phyloP scores from a whole-genome alignment of 2,797 vertebrate species.

The Aotus griseimembra region DNA sequence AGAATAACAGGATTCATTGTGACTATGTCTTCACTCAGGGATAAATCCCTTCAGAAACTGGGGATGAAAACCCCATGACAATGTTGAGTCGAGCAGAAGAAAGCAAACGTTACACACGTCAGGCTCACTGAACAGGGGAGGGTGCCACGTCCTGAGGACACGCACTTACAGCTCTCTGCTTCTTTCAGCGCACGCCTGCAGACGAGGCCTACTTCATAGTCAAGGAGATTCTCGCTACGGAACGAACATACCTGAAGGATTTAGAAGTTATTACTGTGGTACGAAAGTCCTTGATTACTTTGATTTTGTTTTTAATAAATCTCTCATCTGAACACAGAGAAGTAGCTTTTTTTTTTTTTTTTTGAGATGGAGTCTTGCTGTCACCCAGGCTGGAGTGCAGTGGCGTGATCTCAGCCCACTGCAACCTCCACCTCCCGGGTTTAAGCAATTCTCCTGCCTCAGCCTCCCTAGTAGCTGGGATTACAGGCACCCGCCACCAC shows the following conservation, averaged over 20 bases:
- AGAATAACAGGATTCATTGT: not conserved
- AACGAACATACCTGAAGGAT: slow-evolving; percentile 97
- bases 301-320: not conserved
- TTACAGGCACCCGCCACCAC: too few relatives aligned
- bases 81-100: not conserved
- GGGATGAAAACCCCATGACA: not conserved
- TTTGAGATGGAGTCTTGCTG: too few relatives aligned
- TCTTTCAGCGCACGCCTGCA: slow-evolving; percentile 88
- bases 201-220: slow-evolving; percentile 97
- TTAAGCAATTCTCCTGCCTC: too few relatives aligned
- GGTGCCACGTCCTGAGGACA: rapidly evolving
- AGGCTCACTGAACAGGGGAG: not conserved
- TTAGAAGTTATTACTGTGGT: slow-evolving; percentile 99
- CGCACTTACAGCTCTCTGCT: not conserved
- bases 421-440: too few relatives aligned
- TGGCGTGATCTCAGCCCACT: too few relatives aligned
- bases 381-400: too few relatives aligned
- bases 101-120: rapidly evolving
- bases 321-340: not conserved
- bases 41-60: not conserved
- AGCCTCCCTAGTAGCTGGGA: too few relatives aligned
- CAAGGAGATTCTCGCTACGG: slow-evolving; percentile 98
- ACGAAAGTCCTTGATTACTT: slow-evolving; percentile 70
- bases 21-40: not conserved
- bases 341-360: not conserved